phyloP scores from a whole-genome alignment of 2,888 invertebrate species.

The Polyommatus icarus region DNA sequence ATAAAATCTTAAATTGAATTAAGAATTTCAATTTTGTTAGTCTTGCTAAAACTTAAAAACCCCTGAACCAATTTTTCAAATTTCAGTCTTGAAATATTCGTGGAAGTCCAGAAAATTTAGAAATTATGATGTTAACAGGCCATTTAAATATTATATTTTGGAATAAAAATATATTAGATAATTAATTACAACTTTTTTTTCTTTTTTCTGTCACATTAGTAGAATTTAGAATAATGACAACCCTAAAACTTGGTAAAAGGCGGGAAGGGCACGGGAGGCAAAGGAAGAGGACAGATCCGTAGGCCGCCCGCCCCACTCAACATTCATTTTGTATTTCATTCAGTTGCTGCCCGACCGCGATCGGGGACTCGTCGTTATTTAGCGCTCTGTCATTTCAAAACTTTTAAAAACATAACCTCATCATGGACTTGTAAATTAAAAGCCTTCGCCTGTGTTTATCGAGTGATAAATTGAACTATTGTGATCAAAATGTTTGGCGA shows the following conservation, averaged over 20 bases:
- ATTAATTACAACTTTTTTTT: too few species aligned
- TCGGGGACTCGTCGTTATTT: constrained; percentile 14
- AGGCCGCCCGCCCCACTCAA: constrained; percentile 30
- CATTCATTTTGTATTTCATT: constrained; percentile 40
- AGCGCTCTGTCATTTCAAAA: constrained; percentile 34
- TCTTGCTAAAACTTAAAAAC: too few species aligned
- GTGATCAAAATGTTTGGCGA: constrained; percentile 69
- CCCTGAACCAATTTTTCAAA: too few species aligned
- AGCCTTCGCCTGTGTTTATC: constrained; percentile 38
- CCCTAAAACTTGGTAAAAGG: constrained; percentile 36
- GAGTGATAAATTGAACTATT: constrained; percentile 42
- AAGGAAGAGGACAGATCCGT: constrained; percentile 32
- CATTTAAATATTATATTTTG: too few species aligned
- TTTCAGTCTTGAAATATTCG: too few species aligned
- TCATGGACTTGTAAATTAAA: constrained; percentile 57
- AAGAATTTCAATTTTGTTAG: too few species aligned
- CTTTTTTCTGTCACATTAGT: neutral
- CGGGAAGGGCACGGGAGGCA: constrained; percentile 36
- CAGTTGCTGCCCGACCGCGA: constrained; percentile 48
- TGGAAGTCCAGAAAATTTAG: too few species aligned
- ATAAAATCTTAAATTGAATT: too few species aligned
- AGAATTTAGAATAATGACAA: constrained; percentile 30
- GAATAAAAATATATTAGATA: too few species aligned
- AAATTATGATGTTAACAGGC: too few species aligned
- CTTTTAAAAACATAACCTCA: constrained; percentile 27